These are phyloP conservation scores for Ceratitis capitata DNA, from an alignment of 1,140 invertebrate genomes.

Conservation along the genomic window DNA sequence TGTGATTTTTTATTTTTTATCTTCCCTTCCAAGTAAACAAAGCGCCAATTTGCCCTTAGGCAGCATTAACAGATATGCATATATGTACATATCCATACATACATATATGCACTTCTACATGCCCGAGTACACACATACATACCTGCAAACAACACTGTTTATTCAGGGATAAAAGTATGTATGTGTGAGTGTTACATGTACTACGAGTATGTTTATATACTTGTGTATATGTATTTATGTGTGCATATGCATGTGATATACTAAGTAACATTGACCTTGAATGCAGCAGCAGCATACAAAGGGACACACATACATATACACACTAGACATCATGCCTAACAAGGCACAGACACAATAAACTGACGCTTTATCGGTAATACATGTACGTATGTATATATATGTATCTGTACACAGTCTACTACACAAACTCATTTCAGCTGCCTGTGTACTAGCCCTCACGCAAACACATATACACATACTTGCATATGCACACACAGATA, in stretches of 20 bases:
- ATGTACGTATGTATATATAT: no score
- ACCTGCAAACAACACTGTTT: no score
- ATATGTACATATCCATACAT: not conserved
- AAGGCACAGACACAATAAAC: conserved; percentile 4
- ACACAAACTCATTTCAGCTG: not conserved
- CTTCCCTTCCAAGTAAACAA: not conserved
- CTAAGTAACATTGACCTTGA: conserved; percentile 21
- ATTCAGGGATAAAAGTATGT: no score
- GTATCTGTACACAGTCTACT: not conserved
- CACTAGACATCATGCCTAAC: not conserved
- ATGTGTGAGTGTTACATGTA: not conserved
- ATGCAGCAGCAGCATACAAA: not conserved
- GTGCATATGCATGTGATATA: not conserved
- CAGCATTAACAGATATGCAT: not conserved
- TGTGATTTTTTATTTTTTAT: not conserved
- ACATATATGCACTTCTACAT: not conserved
- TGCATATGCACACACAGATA: not conserved
- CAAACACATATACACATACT: not conserved
- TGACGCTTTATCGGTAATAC: not conserved
- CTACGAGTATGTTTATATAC: not conserved
- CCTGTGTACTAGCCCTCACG: not conserved
- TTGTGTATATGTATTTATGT: not conserved
- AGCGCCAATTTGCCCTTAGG: conserved; percentile 18
- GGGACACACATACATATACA: not conserved
- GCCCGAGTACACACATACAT: no score